Conservation (phyloP, 2,888 invertebrate species). For the Automeris io region DNA sequence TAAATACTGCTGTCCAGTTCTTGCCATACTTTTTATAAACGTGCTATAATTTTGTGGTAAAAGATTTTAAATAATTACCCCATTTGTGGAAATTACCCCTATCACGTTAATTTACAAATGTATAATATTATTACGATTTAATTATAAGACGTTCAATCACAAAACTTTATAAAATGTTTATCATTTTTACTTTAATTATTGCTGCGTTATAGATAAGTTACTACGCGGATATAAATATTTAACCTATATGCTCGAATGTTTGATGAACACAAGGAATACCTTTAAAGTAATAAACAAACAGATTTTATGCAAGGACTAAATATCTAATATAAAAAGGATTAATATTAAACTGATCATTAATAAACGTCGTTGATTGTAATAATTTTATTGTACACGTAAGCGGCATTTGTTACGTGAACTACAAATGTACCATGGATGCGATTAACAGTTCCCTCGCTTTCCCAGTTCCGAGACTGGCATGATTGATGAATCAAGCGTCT, state of each 20-base stretch:
- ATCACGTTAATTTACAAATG: too few species aligned
- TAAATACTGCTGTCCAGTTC: slow-evolving; percentile 18
- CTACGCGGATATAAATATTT: too few species aligned
- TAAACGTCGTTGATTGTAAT: not conserved
- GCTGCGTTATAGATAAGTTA: too few species aligned
- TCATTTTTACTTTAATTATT: too few species aligned
- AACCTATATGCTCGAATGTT: too few species aligned
- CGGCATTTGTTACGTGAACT: slow-evolving; percentile 17
- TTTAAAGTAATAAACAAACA: not conserved
- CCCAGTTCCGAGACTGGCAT: slow-evolving; percentile 30
- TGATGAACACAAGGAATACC: too few species aligned
- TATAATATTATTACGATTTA: too few species aligned
- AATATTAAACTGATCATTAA: not conserved
- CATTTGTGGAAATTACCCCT: too few species aligned
- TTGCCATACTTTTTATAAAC: not conserved
- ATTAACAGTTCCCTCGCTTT: slow-evolving; percentile 62
- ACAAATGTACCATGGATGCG: slow-evolving; percentile 54
- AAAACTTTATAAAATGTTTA: too few species aligned
- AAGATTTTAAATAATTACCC: too few species aligned
- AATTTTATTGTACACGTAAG: not conserved
- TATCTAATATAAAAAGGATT: not conserved
- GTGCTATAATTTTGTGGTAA: too few species aligned
- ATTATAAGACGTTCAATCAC: too few species aligned
- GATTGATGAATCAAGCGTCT: slow-evolving; percentile 52
- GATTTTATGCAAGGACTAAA: not conserved